Evolutionary conservation across 2,888 invertebrate species (phyloP), one percentile per base, ranked within the genome.

Genomic region (Caenorhabditis macrosperma): DNA sequence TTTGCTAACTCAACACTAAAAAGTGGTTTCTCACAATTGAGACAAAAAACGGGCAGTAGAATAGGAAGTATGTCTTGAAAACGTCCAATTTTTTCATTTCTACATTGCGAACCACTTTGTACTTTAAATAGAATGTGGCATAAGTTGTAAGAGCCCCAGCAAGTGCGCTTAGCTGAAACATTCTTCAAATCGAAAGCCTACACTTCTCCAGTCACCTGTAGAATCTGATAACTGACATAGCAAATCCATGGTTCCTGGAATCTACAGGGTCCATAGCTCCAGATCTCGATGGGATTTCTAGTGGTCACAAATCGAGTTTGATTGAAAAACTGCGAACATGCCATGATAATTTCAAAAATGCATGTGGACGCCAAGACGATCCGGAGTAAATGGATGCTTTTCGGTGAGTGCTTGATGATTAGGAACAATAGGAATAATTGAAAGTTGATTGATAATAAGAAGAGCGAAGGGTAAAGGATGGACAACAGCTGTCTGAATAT

Each of bases 241-340:
- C 52, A 52, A 28, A 52, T 26, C 52, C 52, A 52, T 1, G 52
- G 52, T n/a, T 52, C 52, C 15, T 52, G 52, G 28, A 28, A 52
- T 52, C 52, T 12, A 10, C 52, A 52, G 15, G 52, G 28, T 7
- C 52, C 52, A 52, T 52, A 52, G 5, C 26, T 26, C 52, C 52
- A 52, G 1, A 52, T 52, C 26, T 52, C 52, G 15, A 52, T 52
- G 10, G 52, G 52, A 28, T 15, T 28, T 52, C n/a, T 52, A 10
- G 22, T 52, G n/a, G 52, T 52, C 0, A 52, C 52, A 15, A 52
- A n/a, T n/a, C 52, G 52, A 9, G 10, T 24, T 52, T 52, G 52
- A 28, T 26, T 28, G 52, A 26, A 26, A 28, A 52, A 52, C 3
- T 12, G 28, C 6, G 28, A 12, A 10, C 9, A 26, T 10, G 28